Conservation (phyloP, 2,113 vertebrate genomes). For the Struthio camelus region DNA sequence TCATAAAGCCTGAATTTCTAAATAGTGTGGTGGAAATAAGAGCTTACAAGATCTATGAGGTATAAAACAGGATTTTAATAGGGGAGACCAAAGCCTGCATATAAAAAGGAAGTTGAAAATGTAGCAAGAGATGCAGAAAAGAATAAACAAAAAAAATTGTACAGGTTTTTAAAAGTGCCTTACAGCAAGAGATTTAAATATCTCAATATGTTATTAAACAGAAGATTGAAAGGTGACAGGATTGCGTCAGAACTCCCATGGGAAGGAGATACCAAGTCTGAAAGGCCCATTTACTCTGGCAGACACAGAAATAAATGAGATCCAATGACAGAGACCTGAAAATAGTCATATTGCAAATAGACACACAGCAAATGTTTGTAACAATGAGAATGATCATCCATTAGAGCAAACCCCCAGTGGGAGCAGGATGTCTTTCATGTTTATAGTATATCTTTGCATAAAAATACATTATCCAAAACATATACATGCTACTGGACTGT, state of each 20-base stretch:
- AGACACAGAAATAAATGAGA: constrained; percentile 7
- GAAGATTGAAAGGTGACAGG: background rate
- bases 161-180: background rate
- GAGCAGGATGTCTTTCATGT: background rate
- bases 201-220: constrained; percentile 3
- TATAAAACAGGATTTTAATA: background rate
- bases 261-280: background rate
- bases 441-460: background rate
- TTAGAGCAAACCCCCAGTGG: background rate
- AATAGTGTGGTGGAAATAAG: background rate
- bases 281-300: constrained; percentile 28
- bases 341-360: constrained; percentile 16
- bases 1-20: background rate
- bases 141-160: background rate
- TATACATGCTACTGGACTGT: background rate
- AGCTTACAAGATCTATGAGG: background rate
- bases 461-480: background rate
- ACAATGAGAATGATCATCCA: background rate
- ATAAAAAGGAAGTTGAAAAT: background rate
- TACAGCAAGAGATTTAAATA: background rate
- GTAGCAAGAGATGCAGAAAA: background rate
- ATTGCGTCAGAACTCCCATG: background rate
- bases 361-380: constrained; percentile 13
- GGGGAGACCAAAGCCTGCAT: background rate
- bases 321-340: constrained; percentile 23